Conservation (phyloP, 1,140 invertebrate genomes). For the Pissodes strobi region DNA sequence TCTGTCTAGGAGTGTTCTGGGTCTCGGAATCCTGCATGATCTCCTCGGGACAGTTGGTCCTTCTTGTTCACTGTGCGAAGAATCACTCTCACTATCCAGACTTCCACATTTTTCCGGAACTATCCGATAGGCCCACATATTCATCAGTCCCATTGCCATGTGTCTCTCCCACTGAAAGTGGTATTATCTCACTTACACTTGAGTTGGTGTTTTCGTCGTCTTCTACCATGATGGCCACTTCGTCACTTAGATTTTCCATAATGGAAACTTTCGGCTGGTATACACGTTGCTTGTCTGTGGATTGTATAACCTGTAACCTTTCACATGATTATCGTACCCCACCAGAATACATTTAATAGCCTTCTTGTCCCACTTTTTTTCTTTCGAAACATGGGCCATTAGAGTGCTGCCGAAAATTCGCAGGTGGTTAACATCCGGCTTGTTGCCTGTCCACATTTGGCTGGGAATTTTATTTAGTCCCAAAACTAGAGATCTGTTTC, state of each 20-base stretch:
- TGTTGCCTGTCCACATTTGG: slow-evolving; percentile 42
- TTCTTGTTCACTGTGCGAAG: slow-evolving; percentile 25
- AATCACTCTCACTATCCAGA: slow-evolving; percentile 15
- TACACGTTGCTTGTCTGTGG: too few species aligned
- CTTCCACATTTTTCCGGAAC: not conserved
- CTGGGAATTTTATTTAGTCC: slow-evolving; percentile 35
- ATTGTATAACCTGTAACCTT: too few species aligned
- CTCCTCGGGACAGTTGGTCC: slow-evolving; percentile 32
- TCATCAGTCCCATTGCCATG: not conserved
- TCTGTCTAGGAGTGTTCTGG: not conserved
- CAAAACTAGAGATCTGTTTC: slow-evolving; percentile 49
- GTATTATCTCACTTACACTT: too few species aligned
- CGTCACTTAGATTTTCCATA: too few species aligned
- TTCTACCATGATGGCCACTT: too few species aligned
- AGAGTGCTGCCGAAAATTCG: slow-evolving; percentile 46
- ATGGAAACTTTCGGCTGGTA: too few species aligned
- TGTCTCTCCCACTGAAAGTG: not conserved
- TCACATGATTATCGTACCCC: too few species aligned
- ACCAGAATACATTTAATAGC: too few species aligned
- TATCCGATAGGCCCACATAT: not conserved
- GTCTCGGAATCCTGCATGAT: slow-evolving; percentile 33
- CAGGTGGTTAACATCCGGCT: slow-evolving; percentile 44
- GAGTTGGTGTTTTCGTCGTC: too few species aligned
- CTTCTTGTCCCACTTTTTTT: too few species aligned
- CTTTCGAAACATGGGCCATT: slow-evolving; percentile 49